Evolutionary conservation across 2,113 vertebrate genomes (phyloP).

Genomic region (Entomyzon cyanotis): DNA sequence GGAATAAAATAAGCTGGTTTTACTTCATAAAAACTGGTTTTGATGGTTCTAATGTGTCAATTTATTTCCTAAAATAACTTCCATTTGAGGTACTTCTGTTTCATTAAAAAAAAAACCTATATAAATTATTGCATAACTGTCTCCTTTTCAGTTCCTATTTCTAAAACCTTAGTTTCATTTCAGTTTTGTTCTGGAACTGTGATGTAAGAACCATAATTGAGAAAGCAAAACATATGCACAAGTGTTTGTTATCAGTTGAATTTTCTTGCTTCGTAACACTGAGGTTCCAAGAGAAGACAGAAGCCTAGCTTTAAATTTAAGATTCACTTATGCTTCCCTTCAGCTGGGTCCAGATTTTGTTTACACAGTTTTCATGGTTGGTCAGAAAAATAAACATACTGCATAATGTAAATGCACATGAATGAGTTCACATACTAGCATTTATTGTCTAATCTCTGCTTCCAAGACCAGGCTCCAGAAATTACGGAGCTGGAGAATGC

Average conservation of each 20-base stretch:
- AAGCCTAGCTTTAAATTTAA: background rate
- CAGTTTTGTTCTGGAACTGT: background rate
- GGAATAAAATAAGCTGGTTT: background rate
- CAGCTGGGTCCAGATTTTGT: background rate
- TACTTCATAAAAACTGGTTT: background rate
- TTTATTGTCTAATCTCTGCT: constrained; percentile 3
- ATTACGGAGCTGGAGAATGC: constrained; percentile 81
- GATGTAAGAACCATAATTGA: background rate
- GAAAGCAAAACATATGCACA: background rate
- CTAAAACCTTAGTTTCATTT: background rate
- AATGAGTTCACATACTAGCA: background rate
- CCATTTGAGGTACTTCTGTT: background rate
- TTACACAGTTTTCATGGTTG: background rate
- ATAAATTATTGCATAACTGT: background rate
- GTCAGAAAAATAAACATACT: background rate
- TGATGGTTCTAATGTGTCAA: background rate
- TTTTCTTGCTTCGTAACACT: background rate
- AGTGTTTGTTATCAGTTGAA: background rate
- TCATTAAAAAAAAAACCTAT: background rate
- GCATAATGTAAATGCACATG: background rate
- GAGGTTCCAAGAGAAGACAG: background rate
- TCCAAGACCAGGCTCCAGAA: constrained; percentile 85
- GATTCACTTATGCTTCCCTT: background rate
- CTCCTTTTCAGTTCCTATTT: background rate
- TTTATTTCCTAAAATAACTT: background rate